phyloP scores from a whole-genome alignment of 64 coral and sea anemone species.

The Porites lutea region DNA sequence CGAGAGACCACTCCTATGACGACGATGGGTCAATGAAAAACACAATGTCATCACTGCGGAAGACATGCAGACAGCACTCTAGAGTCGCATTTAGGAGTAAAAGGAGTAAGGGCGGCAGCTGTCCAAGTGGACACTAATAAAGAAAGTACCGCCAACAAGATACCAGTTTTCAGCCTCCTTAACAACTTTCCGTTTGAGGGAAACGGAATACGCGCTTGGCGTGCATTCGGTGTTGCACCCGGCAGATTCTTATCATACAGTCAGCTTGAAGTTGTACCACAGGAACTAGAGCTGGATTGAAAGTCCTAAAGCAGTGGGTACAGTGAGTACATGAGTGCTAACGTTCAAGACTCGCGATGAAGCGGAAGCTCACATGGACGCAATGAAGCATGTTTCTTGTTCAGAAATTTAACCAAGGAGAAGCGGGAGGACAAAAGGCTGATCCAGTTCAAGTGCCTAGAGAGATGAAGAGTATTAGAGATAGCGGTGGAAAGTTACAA shows the following conservation, averaged over 20 bases:
- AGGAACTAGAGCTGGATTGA: not conserved
- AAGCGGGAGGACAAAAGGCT: constrained; percentile 48
- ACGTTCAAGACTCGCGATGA: not conserved
- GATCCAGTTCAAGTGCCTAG: constrained; percentile 43
- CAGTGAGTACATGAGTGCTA: constrained; percentile 18
- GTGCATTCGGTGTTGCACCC: constrained; percentile 6
- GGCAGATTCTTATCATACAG: constrained; percentile 21
- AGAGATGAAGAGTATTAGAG: constrained; percentile 21
- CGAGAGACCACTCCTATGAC: constrained; percentile 57
- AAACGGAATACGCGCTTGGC: constrained; percentile 12
- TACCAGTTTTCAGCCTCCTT: constrained; percentile 37
- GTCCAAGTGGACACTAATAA: constrained; percentile 25
- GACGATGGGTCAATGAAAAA: constrained; percentile 59
- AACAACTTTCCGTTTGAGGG: constrained; percentile 12
- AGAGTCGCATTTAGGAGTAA: constrained; percentile 55
- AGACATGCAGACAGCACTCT: constrained; percentile 47
- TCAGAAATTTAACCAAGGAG: constrained; percentile 43
- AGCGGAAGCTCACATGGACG: too few relatives aligned
- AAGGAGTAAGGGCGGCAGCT: constrained; percentile 37
- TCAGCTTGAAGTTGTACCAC: constrained; percentile 16
- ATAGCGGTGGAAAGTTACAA: constrained; percentile 5
- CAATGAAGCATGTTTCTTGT: constrained; percentile 52
- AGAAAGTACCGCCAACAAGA: constrained; percentile 11
- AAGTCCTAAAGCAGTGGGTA: not conserved
- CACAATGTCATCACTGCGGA: constrained; percentile 35